Evolutionary conservation across 2,797 vertebrate species (phyloP).

Genomic region (Stomatorhinus walkeri): DNA sequence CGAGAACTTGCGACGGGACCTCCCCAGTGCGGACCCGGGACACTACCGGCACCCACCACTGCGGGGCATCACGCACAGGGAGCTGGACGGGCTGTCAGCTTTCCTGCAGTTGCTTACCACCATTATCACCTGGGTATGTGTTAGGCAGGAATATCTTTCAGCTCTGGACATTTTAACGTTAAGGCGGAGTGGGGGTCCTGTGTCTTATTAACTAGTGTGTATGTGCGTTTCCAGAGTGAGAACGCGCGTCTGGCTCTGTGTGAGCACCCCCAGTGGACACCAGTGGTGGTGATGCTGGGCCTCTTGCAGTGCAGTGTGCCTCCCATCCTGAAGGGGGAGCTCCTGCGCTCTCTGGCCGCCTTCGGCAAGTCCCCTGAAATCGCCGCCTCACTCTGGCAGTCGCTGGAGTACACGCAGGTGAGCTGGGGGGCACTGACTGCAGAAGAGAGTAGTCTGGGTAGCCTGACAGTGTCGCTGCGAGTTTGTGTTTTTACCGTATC

Average conservation of each 20-base stretch:
- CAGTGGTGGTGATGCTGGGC: constrained; percentile 86
- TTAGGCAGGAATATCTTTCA: neutral
- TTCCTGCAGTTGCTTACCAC: constrained; percentile 85
- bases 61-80: constrained; percentile 91
- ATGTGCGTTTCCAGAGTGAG: constrained; percentile 70
- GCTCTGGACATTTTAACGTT: neutral
- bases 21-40: constrained; percentile 80
- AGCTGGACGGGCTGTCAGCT: constrained; percentile 85
- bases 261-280: constrained; percentile 97
- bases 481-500: neutral
- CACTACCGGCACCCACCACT: constrained; percentile 87
- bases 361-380: constrained; percentile 97
- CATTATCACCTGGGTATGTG: constrained; percentile 83
- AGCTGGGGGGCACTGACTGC: neutral
- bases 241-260: constrained; percentile 92
- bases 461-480: neutral
- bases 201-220: neutral
- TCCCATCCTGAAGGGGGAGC: constrained; percentile 81
- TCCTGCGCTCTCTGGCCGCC: constrained; percentile 80
- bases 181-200: neutral
- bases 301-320: constrained; percentile 89
- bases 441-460: neutral
- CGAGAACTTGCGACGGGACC: constrained; percentile 84
- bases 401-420: constrained; percentile 94
- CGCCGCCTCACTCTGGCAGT: constrained; percentile 94